Base-by-base conservation (phyloP, 2,888 invertebrate species). In the Brenthis daphne region DNA sequence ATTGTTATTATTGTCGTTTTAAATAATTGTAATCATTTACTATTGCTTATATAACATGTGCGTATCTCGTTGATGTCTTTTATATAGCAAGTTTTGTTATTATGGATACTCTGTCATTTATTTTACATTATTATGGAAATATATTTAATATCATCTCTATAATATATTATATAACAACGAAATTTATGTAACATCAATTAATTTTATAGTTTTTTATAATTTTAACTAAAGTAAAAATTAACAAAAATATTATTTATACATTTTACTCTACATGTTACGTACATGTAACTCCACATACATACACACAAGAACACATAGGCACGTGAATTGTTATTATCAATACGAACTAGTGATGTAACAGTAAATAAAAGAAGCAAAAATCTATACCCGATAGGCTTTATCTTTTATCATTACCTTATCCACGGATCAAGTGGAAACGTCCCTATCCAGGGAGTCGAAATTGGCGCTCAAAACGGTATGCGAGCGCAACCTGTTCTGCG, bases 401-500 rank as follows among this genome's bases (percentile, higher is more conserved):
- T 84, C 85, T 86, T 82, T 85, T 85, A 86, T 81, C 79, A 77
- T 77, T 76, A 82, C 82, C 81, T 84, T 80, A 82, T 82, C 83
- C 83, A 77, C 75, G 82, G 84, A 89, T 88, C 87, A 85, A 85
- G 84, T 77, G 78, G 81, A 82, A 81, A 82, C 82, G 81, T 82
- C 81, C 82, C 82, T 80, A 78, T 81, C 81, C 83, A 77, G 79
- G 79, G 84, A 84, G 82, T 83, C 86, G 83, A 88, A 90, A 90
- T 90, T 89, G 91, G 87, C 89, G 88, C 84, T 86, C 86, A 83
- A 85, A 85, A 78, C 79, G 79, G 87, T 87, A 89, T 90, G 88
- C 86, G 85, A 84, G 77, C 82, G 80, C 88, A 91, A 90, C 91
- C 91, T 91, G 91, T 92, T 91, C 82, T 73, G 73, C 74, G 82